Percentiles rank a stretch among this genome's conserved stretches.
These are phyloP conservation scores for Thamnaconus septentrionalis DNA, from an alignment of 2,113 vertebrate species.

Conservation along the genomic window DNA sequence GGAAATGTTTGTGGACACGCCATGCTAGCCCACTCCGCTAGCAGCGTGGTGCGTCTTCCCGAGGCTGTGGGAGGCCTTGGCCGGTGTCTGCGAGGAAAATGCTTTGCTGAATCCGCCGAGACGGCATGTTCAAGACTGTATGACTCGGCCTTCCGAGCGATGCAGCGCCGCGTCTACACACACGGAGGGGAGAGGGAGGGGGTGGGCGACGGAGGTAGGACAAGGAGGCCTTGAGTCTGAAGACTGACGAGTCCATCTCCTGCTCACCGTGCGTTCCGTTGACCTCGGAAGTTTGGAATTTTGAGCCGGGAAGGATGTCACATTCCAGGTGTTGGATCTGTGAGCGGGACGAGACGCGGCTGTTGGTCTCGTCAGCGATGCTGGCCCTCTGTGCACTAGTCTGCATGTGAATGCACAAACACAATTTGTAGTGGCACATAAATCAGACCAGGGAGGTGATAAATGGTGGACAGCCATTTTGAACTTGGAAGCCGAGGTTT, in stretches of 20 bases:
- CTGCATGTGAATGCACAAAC: too few relatives aligned
- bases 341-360: too few relatives aligned
- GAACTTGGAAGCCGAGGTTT: too few relatives aligned
- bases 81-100: constrained; percentile 28
- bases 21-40: constrained; percentile 26
- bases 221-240: constrained; percentile 46
- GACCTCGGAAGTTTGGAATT: too few relatives aligned
- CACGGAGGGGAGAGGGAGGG: too few relatives aligned
- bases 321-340: too few relatives aligned
- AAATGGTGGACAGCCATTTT: too few relatives aligned
- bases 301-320: too few relatives aligned
- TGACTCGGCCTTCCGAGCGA: constrained; percentile 37
- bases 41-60: constrained; percentile 35
- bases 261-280: background rate
- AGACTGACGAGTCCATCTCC: constrained; percentile 51
- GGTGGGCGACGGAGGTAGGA: constrained; percentile 1
- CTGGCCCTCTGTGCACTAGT: too few relatives aligned
- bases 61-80: constrained; percentile 45
- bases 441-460: too few relatives aligned
- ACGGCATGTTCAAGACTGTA: constrained; percentile 41
- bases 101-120: constrained; percentile 45
- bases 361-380: too few relatives aligned
- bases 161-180: constrained; percentile 20
- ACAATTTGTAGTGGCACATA: too few relatives aligned
- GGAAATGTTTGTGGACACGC: constrained; percentile 43